phyloP scores from a whole-genome alignment of 2,797 vertebrate species.

The Sebastes jordani region DNA sequence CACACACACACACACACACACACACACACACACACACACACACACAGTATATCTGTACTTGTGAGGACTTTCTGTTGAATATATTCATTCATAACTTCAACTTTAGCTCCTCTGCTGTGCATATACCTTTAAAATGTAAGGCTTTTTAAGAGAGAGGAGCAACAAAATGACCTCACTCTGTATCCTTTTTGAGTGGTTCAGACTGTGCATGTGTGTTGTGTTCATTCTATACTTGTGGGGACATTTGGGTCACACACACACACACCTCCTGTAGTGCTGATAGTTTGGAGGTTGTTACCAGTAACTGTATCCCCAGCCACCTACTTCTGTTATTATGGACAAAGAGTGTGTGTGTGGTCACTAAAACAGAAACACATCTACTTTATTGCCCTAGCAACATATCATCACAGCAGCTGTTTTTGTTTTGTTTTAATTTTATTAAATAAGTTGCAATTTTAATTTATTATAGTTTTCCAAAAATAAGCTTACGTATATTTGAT shows the following conservation, averaged over 20 bases:
- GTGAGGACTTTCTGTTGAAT: not conserved
- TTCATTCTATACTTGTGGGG: not conserved
- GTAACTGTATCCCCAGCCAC: constrained; percentile 23
- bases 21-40: too few species aligned
- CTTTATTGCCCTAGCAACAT: not conserved
- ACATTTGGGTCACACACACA: not conserved
- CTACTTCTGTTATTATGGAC: constrained; percentile 28
- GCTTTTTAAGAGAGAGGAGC: not conserved
- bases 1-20: not conserved
- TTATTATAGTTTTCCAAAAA: not conserved
- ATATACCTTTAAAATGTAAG: not conserved
- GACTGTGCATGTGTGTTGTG: not conserved
- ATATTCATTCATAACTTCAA: not conserved
- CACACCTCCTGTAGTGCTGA: not conserved
- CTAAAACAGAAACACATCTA: not conserved
- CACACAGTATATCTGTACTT: not conserved
- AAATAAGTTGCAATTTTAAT: not conserved
- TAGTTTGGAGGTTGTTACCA: not conserved
- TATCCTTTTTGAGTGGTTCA: too few species aligned
- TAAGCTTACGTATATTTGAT: not conserved
- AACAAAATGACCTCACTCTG: not conserved
- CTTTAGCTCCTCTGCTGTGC: not conserved
- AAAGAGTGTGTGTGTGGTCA: not conserved
- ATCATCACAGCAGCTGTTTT: not conserved
- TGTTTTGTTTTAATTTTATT: not conserved